These are phyloP conservation scores for Microplitis mediator DNA, from an alignment of 1,140 invertebrate genomes.

Conservation along the genomic window DNA sequence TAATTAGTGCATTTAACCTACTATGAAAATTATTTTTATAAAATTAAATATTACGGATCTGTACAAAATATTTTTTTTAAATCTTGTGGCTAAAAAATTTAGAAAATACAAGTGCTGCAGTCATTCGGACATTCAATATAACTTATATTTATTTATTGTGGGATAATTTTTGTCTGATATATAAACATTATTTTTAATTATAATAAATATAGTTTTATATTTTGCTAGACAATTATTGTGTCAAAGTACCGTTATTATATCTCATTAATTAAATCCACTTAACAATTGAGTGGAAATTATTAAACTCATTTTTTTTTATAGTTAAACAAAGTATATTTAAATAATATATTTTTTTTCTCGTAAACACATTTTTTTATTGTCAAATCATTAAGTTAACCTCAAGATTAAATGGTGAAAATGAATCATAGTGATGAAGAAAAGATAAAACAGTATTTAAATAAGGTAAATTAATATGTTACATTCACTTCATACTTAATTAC, in stretches of 20 bases:
- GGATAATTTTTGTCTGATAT: no score
- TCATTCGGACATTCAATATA: neutral
- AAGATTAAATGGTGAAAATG: slow-evolving; percentile 50
- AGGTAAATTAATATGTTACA: slow-evolving; percentile 45
- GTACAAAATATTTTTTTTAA: no score
- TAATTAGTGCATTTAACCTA: no score
- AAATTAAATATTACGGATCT: no score
- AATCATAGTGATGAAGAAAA: slow-evolving; percentile 58
- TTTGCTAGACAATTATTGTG: no score
- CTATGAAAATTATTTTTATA: no score
- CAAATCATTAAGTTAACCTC: slow-evolving; percentile 19
- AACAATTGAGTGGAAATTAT: neutral
- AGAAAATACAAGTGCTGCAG: no score
- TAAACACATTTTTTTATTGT: neutral
- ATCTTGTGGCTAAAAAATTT: no score
- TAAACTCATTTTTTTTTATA: no score
- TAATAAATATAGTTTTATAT: no score
- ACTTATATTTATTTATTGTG: neutral
- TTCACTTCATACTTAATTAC: slow-evolving; percentile 18
- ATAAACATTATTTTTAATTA: no score
- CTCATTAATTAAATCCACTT: neutral
- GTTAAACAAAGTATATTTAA: neutral
- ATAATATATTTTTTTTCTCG: neutral
- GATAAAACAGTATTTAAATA: slow-evolving; percentile 64
- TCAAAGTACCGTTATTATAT: no score